Evolutionary conservation across 2,113 vertebrate genomes (phyloP), one percentile per base, ranked within the genome.

Genomic region (Leptobrachium leishanense): DNA sequence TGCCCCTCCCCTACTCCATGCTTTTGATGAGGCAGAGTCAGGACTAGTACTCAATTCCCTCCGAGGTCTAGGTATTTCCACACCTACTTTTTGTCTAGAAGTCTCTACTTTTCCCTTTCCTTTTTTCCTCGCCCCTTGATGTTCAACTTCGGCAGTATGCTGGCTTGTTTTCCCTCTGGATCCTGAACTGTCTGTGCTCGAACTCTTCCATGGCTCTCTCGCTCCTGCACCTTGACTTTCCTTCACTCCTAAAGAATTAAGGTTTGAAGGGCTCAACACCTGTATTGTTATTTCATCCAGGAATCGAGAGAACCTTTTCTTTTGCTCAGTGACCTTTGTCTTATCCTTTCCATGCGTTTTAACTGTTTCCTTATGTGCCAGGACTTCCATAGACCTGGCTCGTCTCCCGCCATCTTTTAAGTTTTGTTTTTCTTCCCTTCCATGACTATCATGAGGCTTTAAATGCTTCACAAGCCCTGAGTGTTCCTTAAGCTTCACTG

Each of bases 221-320:
- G 70, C 76, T 73, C 0, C 72, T 74, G 15, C 83, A 78, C 73
- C 84, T 84, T 64, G 75, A 39, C 11, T 84, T 67, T 68, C 76
- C 77, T 53, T 91, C 15, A 92, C 87, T 2, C 90, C 90, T n/a
- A 95, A 88, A 39, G 90, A 91, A 15, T 76, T 90, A 40, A 95
- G 90, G 53, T 86, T 91, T 79, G 90, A 91, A 0, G 94, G 92
- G 81, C 94, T 95, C 54, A 95, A 86, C 31, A 95, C 92, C 83
- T 93, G 94, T 2, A 86, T 83, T 2, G 94, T 95, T 75, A 95
- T 94, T 83, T 95, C 94, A 68, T 94, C 92, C 11, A 95, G 88
- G 79, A 95, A 95, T 2, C 89, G 88, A 2, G 94, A 95, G 76
- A 95, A 95, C 74, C 89, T 90, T 31, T 84, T 85, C 85, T 94